Evolutionary conservation across 1,140 invertebrate species (phyloP).

Genomic region (Cardiocondyla obscurior): DNA sequence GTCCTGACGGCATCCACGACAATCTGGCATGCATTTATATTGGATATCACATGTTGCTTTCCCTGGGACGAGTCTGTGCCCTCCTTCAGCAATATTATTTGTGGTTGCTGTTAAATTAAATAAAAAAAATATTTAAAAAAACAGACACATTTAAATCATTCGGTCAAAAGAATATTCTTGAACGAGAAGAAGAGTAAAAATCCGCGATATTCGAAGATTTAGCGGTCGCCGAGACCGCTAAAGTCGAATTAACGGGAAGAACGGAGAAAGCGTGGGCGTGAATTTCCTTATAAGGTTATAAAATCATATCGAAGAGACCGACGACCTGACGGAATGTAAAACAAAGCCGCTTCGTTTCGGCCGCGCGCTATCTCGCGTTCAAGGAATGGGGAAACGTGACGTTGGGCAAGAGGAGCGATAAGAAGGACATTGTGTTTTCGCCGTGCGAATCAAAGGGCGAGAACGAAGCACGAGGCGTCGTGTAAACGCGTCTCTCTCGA

Average conservation of each 20-base stretch:
- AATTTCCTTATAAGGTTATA: constrained; percentile 80
- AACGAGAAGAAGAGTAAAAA: neutral
- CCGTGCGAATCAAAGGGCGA: neutral
- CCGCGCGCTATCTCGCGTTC: neutral
- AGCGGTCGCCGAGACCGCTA: neutral
- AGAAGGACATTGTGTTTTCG: neutral
- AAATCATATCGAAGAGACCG: neutral
- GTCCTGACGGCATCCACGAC: constrained; percentile 98
- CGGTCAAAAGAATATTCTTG: neutral
- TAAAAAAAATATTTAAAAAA: neutral
- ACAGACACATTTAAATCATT: neutral
- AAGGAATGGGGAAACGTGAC: neutral
- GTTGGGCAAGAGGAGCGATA: neutral
- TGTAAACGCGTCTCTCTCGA: neutral
- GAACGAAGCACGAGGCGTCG: neutral
- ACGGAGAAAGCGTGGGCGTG: constrained; percentile 25
- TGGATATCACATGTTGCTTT: constrained; percentile 97
- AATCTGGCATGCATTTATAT: constrained; percentile 99
- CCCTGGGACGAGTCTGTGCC: constrained; percentile 99
- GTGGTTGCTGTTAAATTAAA: constrained; percentile 93
- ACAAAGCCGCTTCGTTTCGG: neutral
- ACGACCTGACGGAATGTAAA: neutral
- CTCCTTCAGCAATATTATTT: constrained; percentile 99
- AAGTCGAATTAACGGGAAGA: neutral
- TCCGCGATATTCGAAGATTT: neutral